phyloP scores from a whole-genome alignment of 2,113 vertebrate species.

The Amblyornis subalaris region DNA sequence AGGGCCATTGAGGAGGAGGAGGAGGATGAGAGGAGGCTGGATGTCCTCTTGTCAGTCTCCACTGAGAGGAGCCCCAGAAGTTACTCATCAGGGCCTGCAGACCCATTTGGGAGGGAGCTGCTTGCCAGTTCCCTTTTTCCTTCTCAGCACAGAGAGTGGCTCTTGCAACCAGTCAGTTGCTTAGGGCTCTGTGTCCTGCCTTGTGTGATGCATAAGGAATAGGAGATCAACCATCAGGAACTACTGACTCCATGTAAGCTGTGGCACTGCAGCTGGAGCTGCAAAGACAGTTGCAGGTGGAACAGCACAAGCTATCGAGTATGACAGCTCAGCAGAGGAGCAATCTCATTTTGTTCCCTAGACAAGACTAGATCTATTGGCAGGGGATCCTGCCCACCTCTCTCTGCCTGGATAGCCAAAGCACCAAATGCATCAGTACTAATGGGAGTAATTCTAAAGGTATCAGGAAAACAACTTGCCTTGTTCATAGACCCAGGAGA shows the following conservation, averaged over 20 bases:
- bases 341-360: conserved; percentile 31
- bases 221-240: background rate
- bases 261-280: background rate
- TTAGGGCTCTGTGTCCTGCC: background rate
- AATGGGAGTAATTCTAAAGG: conserved; percentile 59
- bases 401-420: conserved; percentile 61
- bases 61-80: background rate
- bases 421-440: conserved; percentile 63
- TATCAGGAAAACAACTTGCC: conserved; percentile 63
- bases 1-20: background rate
- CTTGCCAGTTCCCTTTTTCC: background rate
- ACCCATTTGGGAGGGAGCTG: background rate
- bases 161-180: background rate
- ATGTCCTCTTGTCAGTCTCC: background rate
- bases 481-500: conserved; percentile 51
- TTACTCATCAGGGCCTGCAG: background rate
- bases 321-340: conserved; percentile 29
- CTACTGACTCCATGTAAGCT: background rate
- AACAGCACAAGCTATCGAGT: background rate
- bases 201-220: background rate
- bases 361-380: conserved; percentile 50
- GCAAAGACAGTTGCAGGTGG: background rate
- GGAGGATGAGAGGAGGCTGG: background rate
- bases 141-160: background rate
- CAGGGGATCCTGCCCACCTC: conserved; percentile 58